These are phyloP conservation scores for Peromyscus polionotus DNA, from an alignment of 2,113 vertebrate species.

Conservation along the genomic window DNA sequence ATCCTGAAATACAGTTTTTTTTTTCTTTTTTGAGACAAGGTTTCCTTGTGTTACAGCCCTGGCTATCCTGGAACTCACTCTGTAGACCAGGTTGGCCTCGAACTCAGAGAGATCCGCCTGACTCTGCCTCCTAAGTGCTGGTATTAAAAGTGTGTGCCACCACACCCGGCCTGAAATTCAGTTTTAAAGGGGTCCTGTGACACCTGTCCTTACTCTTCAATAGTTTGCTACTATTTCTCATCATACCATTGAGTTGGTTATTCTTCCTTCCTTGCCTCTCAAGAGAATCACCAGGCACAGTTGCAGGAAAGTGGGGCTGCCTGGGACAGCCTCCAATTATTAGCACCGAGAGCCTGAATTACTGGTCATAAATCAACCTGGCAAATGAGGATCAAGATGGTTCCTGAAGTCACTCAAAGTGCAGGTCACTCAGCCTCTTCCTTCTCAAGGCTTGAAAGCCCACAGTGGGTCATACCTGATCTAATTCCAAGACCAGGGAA, in stretches of 20 bases:
- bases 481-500: neutral
- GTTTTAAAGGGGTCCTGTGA: neutral
- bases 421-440: neutral
- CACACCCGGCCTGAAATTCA: neutral
- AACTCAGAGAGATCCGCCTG: too few relatives aligned
- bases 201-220: neutral
- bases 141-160: too few relatives aligned
- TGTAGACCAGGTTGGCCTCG: too few relatives aligned
- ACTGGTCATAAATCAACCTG: neutral
- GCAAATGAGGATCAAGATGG: neutral
- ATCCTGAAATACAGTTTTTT: neutral
- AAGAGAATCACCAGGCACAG: slow-evolving; percentile 20
- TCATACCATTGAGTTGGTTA: neutral
- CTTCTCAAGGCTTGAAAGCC: neutral
- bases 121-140: too few relatives aligned
- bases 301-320: slow-evolving; percentile 9
- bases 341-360: neutral
- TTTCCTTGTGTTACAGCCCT: too few relatives aligned
- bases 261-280: slow-evolving; percentile 31
- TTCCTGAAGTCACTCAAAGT: neutral
- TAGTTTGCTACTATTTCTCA: slow-evolving; percentile 1
- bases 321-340: neutral
- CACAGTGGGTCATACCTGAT: neutral
- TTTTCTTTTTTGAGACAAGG: too few relatives aligned
- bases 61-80: too few relatives aligned